Percentiles rank a stretch among this genome's conserved stretches.
These are phyloP conservation scores for Ctena decussata DNA, from an alignment of 2,888 invertebrate genomes.

Conservation along the genomic window DNA sequence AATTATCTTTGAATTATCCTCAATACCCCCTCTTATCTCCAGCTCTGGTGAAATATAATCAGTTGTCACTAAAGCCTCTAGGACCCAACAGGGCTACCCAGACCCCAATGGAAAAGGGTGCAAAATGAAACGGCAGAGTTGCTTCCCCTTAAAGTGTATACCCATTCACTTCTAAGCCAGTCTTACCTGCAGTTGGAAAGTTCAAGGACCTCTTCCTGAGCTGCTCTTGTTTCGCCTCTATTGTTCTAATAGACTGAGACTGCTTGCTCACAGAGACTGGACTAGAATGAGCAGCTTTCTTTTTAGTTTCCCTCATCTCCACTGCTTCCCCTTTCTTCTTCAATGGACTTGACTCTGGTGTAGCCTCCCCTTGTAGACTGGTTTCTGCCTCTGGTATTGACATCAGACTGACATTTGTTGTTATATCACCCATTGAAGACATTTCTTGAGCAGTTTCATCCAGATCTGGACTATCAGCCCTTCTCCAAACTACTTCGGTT, in stretches of 20 bases:
- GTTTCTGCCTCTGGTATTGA: constrained; percentile 58
- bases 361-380: constrained; percentile 32
- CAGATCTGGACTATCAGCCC: constrained; percentile 43
- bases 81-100: too few relatives aligned
- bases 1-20: too few relatives aligned
- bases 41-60: too few relatives aligned
- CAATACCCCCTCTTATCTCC: too few relatives aligned
- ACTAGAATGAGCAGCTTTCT: constrained; percentile 10
- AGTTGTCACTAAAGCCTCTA: too few relatives aligned
- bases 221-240: constrained; percentile 71
- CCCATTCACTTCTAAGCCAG: too few relatives aligned
- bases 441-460: constrained; percentile 54
- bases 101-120: too few relatives aligned
- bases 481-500: neutral
- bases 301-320: constrained; percentile 6
- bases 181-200: constrained; percentile 37
- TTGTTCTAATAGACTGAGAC: constrained; percentile 68
- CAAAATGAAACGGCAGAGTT: too few relatives aligned
- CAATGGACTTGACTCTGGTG: constrained; percentile 9
- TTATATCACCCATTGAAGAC: constrained; percentile 43
- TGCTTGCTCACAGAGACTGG: constrained; percentile 58
- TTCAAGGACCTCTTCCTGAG: constrained; percentile 59
- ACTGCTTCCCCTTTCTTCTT: neutral
- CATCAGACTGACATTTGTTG: constrained; percentile 50
- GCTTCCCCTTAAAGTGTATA: too few relatives aligned